Base-by-base conservation (phyloP, 30 jellyfish, hydroid and myxozoan species). In the Cassiopea andromeda region DNA sequence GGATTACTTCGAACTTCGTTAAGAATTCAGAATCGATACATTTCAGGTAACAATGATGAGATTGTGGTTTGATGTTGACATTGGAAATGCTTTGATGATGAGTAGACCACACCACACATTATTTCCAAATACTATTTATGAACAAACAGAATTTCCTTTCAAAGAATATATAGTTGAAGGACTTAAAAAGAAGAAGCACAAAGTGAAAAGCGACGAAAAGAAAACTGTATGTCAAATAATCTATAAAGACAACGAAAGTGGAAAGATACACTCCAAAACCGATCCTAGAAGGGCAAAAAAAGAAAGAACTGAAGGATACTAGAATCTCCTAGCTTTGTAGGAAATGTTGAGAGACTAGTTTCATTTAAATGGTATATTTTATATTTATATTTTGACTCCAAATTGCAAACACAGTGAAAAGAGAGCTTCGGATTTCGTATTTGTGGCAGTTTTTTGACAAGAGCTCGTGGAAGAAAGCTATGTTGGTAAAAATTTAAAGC, bases 241-340 rank as follows among this genome's bases (percentile, higher is more conserved):
- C 5, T 91, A 78, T 69, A 75, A 74, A 69, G 93, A 92, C 77
- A 61, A 70, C 13, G 77, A 81, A 38, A 85, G 64, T 7, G 89
- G 84, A 2, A 75, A 57, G 45, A 91, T 95, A 5, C 75, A 70
- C 61, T 98, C 98, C 15, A 92, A 87, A 68, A 69, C 97, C 76
- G 99, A 95, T 70, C 98, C 98, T 1, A 77, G 99, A 61, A 14
- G 76, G n/a, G 76, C 76, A 67, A 95, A 95, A 75, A 59, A 94
- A 8, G 98, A 98, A 6, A 54, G 60, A 60, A 64, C 97, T 8
- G 98, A 69, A 58, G 98, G 98, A 12, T 94, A 88, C 73, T 94
- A 94, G 69, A 81, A 67, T 7, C 38, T 27, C 38, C 38, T 27
- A 0, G 38, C 38, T 27, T 27, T 27, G 38, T 27, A 27, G 38